A percentile compares a stretch with the other conserved stretches of the same genome.
Conservation (phyloP, 92 coral and sea anemone genomes). For the Actinostola sp. region DNA sequence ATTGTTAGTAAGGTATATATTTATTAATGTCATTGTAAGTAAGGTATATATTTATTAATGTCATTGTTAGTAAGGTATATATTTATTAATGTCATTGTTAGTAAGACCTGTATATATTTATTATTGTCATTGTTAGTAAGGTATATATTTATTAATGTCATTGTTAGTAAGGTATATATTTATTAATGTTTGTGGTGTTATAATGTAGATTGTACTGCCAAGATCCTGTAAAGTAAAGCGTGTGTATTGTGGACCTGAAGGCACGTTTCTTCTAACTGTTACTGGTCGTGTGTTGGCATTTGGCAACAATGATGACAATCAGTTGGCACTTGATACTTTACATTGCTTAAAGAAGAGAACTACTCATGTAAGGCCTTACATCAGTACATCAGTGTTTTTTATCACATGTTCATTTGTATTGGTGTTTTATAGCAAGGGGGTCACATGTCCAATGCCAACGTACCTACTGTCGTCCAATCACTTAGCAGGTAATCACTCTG, state of each 20-base stretch:
- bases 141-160: not conserved
- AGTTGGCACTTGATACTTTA: slow-evolving; percentile 83
- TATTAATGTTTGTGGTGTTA: not conserved
- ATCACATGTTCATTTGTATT: not conserved
- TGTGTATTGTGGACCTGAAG: slow-evolving; percentile 85
- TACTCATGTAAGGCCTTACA: slow-evolving; percentile 45
- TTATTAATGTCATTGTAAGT: no score
- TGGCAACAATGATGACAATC: slow-evolving; percentile 97
- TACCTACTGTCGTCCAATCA: slow-evolving; percentile 81
- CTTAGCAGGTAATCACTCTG: slow-evolving; percentile 69
- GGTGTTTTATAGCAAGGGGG: slow-evolving; percentile 48
- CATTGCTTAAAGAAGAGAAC: slow-evolving; percentile 89
- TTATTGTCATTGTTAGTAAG: no score
- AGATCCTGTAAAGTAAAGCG: slow-evolving; percentile 76
- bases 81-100: no score
- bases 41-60: no score
- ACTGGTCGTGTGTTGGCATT: slow-evolving; percentile 93
- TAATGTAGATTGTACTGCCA: slow-evolving; percentile 61
- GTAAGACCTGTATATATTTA: no score
- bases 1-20: no score
- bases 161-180: not conserved
- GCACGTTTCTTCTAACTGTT: slow-evolving; percentile 79
- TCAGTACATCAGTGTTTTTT: not conserved
- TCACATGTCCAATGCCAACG: slow-evolving; percentile 66
- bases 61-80: no score